Evolutionary conservation across 2,888 invertebrate species (phyloP).

Genomic region (Drosophila ochracea): DNA sequence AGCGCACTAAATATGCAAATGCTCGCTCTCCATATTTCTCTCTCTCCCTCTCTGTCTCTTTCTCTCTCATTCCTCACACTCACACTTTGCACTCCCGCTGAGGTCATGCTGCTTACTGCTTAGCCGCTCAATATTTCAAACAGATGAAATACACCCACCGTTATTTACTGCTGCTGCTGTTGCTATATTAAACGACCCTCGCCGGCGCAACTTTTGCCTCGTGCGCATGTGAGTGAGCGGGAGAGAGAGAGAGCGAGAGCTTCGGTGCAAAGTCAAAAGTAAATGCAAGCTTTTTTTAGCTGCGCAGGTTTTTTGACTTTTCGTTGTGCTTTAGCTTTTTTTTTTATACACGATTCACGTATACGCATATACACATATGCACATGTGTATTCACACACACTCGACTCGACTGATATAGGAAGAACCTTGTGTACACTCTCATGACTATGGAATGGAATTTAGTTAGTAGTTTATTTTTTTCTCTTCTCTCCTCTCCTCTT

Average conservation of each 20-base stretch:
- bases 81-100: conserved; percentile 44
- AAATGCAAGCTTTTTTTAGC: conserved; percentile 51
- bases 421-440: conserved; percentile 82
- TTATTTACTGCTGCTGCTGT: conserved; percentile 23
- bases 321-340: conserved; percentile 38
- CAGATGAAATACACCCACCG: conserved; percentile 48
- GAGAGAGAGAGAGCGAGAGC: conserved; percentile 21
- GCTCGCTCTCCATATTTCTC: conserved; percentile 8
- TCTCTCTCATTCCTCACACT: conserved; percentile 8
- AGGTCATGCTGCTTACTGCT: conserved; percentile 58
- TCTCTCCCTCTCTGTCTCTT: background rate
- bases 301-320: conserved; percentile 58
- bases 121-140: conserved; percentile 9
- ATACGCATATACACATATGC: conserved; percentile 25
- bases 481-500: conserved; percentile 47
- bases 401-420: conserved; percentile 80
- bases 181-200: conserved; percentile 52
- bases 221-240: conserved; percentile 8
- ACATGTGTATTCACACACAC: conserved; percentile 6
- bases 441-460: conserved; percentile 83
- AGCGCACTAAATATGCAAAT: conserved; percentile 51
- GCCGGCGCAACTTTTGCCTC: conserved; percentile 64
- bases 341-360: conserved; percentile 23
- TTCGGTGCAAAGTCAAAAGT: conserved; percentile 61
- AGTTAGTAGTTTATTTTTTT: conserved; percentile 63